Conservation (phyloP, 2,113 vertebrate species). For the Corythaixoides concolor region DNA sequence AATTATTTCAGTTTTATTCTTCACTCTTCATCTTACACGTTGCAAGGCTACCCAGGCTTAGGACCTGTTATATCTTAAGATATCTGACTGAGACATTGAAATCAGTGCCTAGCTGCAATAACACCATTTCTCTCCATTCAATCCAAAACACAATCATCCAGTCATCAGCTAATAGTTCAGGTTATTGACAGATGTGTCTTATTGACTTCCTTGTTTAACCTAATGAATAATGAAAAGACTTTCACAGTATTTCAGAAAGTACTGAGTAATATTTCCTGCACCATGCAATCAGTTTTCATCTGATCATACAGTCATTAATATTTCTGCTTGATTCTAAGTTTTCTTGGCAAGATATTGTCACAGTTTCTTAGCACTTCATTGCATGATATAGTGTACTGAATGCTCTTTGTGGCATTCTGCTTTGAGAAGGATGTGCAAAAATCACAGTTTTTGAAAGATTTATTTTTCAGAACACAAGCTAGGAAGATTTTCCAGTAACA, state of each 20-base stretch:
- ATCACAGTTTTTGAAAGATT: background rate
- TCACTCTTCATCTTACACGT: background rate
- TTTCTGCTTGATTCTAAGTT: background rate
- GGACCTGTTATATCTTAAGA: background rate
- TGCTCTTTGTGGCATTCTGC: background rate
- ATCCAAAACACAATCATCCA: background rate
- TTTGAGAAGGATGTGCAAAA: background rate
- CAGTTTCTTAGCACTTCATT: background rate
- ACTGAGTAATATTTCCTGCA: background rate
- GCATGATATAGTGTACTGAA: background rate
- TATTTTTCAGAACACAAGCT: background rate
- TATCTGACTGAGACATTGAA: background rate
- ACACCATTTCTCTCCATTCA: background rate
- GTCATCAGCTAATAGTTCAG: background rate
- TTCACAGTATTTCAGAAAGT: conserved; percentile 1
- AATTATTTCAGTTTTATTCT: conserved; percentile 10
- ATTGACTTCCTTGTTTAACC: conserved; percentile 14
- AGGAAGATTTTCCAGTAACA: background rate
- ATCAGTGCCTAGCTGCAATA: background rate
- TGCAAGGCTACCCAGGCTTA: background rate
- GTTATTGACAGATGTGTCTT: conserved; percentile 4
- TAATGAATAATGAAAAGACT: conserved; percentile 4
- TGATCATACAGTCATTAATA: background rate
- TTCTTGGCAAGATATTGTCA: background rate
- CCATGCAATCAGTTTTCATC: background rate